Evolutionary conservation across 2,797 vertebrate species (phyloP).

Genomic region (Paedocypris micromegethes): DNA sequence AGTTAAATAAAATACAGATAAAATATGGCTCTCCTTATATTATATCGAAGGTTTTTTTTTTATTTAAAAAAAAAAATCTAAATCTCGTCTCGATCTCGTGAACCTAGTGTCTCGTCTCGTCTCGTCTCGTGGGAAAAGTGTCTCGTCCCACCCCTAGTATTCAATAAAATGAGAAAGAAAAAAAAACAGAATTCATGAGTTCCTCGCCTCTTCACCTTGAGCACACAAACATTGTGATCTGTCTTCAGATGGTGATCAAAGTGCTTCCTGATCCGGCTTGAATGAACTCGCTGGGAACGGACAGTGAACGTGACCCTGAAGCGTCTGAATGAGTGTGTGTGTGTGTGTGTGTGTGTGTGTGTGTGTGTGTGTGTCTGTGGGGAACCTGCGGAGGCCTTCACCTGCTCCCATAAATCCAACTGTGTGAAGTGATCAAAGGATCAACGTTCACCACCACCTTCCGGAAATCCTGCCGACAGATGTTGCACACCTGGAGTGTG

Average conservation of each 20-base stretch:
- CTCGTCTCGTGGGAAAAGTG: no score
- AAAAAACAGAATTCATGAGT: no score
- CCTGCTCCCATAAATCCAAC: conserved; percentile 12
- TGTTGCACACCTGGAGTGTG: conserved; percentile 23
- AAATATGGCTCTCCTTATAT: no score
- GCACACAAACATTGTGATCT: not conserved
- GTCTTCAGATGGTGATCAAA: conserved; percentile 8
- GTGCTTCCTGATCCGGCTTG: conserved; percentile 15
- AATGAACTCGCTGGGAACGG: conserved; percentile 11
- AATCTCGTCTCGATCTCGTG: no score
- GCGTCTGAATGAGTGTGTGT: conserved; percentile 4
- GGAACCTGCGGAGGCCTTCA: conserved; percentile 15
- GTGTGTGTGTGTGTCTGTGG: conserved; percentile 4
- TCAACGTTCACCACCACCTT: not conserved
- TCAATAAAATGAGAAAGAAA: no score
- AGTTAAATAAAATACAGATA: no score
- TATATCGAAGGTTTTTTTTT: no score
- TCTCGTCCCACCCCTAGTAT: no score
- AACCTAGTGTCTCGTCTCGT: no score
- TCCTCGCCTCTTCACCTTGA: not conserved
- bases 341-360: conserved; percentile 3
- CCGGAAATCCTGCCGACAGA: conserved; percentile 18
- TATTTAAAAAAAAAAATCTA: no score
- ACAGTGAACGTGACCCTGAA: conserved; percentile 5
- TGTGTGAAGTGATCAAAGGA: not conserved